Evolutionary conservation across 2,113 vertebrate species (phyloP), one percentile per base, ranked within the genome.

Genomic region (Pygoscelis antarcticus): DNA sequence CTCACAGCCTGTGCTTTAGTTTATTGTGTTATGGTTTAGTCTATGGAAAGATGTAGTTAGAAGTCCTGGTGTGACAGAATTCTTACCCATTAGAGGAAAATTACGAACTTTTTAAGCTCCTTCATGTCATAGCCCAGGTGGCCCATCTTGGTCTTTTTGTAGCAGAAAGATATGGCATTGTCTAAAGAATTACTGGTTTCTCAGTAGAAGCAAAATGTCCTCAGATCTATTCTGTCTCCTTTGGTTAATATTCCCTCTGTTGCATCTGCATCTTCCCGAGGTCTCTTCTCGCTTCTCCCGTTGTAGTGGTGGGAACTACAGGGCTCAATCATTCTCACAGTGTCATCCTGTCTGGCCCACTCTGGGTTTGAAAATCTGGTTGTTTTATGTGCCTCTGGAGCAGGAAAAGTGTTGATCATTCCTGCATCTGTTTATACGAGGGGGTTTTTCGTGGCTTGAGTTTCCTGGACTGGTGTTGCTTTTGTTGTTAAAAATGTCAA

Each of bases 371-470:
- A 94, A 96, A 94, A 89, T 95, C 77, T 97, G 96, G 25, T 87
- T 87, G 96, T 95, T 97, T 94, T 94, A 95, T 96, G 96, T 97
- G 91, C 91, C 91, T 96, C 81, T 96, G 70, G 74, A 94, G 96
- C 97, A 97, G 94, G 97, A 96, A 97, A 97, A 96, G 93, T 97
- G 94, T 94, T 95, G 95, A 97, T 96, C 95, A 94, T 94, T 97
- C 94, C 75, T 96, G 88, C 96, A 96, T 96, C 96, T 97, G 97
- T 96, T 97, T 96, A 95, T 94, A 92, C 0, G 76, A 91, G 87
- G 58, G 47, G 36, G 5, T 27, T 92, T 92, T 85, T 95, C 66
- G 0, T 95, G 91, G 44, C 83, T 92, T 61, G 74, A 76, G 94
- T 80, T 97, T 95, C 95, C 96, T 94, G 95, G 58, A 92, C 91